Percentiles rank a stretch among this genome's conserved stretches.
Conservation (phyloP, 2,888 invertebrate genomes). For the Lepidochrysops patricia region DNA sequence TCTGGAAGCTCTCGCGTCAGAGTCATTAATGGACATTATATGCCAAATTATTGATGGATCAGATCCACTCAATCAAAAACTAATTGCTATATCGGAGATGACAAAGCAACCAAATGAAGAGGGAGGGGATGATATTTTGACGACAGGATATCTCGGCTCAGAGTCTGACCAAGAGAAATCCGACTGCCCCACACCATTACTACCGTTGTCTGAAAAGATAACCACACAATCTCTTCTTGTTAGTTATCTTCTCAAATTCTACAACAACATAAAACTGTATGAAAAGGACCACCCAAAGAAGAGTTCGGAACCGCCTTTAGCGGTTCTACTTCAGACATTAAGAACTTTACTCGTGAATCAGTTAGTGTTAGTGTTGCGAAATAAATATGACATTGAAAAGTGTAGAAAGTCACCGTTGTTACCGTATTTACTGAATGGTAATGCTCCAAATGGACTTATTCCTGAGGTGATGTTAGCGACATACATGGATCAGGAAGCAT, state of each 20-base stretch:
- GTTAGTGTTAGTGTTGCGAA: conserved; percentile 75
- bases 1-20: conserved; percentile 75
- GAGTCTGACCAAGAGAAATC: conserved; percentile 52
- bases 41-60: conserved; percentile 72
- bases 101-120: conserved; percentile 64
- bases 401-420: conserved; percentile 78
- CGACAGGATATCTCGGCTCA: conserved; percentile 44
- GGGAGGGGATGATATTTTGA: conserved; percentile 51
- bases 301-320: conserved; percentile 82
- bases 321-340: conserved; percentile 76
- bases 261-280: conserved; percentile 81
- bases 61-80: conserved; percentile 73
- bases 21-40: conserved; percentile 79
- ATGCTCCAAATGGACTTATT: conserved; percentile 83
- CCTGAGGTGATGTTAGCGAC: conserved; percentile 78
- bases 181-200: conserved; percentile 59
- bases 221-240: conserved; percentile 59
- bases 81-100: conserved; percentile 54
- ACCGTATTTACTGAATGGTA: conserved; percentile 79
- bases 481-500: conserved; percentile 74
- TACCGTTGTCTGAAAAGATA: conserved; percentile 57
- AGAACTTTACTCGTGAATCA: conserved; percentile 70
- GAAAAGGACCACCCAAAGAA: conserved; percentile 85
- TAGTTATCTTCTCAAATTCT: conserved; percentile 69
- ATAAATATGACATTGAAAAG: conserved; percentile 68